phyloP scores from a whole-genome alignment of 2,113 vertebrate species.

The Agelaius phoeniceus region DNA sequence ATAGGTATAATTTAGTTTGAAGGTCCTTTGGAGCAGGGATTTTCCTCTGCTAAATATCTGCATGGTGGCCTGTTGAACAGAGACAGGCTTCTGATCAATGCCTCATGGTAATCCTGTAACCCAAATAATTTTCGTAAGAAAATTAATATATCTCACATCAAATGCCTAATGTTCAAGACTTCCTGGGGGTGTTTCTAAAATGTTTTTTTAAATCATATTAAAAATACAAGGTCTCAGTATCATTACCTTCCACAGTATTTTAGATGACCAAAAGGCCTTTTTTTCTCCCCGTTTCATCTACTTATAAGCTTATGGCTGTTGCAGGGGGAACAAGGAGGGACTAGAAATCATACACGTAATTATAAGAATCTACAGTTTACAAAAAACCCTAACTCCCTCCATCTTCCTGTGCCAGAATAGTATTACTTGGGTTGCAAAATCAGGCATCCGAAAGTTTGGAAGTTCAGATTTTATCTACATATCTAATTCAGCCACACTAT shows the following conservation, averaged over 20 bases:
- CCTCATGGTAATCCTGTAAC: not conserved
- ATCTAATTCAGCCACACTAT: not conserved
- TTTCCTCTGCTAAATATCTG: not conserved
- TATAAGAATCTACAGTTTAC: not conserved
- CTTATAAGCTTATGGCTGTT: not conserved
- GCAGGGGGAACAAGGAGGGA: not conserved
- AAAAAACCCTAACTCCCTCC: not conserved
- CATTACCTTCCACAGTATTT: not conserved
- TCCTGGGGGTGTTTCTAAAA: not conserved
- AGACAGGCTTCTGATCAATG: not conserved
- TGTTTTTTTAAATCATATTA: not conserved
- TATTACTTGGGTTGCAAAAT: conserved; percentile 11
- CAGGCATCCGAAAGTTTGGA: not conserved
- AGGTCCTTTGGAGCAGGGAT: not conserved
- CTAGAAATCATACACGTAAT: not conserved
- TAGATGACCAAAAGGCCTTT: not conserved
- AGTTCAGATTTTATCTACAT: conserved; percentile 1
- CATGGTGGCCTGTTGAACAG: not conserved
- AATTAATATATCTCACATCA: conserved; percentile 1
- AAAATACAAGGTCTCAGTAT: not conserved
- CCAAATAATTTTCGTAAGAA: not conserved
- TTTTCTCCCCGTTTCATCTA: not conserved
- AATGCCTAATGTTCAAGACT: not conserved
- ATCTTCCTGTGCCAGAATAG: not conserved
- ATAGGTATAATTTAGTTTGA: not conserved